Evolutionary conservation across 2,888 invertebrate genomes (phyloP).

Genomic region (Drosophila prolongata): DNA sequence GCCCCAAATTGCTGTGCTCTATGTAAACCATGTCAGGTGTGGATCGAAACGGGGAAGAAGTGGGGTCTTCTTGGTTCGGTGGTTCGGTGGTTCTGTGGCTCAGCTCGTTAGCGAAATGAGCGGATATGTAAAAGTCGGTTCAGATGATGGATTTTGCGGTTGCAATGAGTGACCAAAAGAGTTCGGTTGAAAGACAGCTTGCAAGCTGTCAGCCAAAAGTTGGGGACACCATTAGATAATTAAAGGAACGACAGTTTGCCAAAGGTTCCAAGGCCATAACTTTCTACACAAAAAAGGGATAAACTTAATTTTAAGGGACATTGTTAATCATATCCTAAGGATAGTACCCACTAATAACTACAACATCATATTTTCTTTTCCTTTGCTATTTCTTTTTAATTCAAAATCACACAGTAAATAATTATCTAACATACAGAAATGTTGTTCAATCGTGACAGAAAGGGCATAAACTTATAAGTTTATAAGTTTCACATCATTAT

Average conservation of each 20-base stretch:
- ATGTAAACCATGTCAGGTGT: slow-evolving; percentile 63
- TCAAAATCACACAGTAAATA: no score
- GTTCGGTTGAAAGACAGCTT: slow-evolving; percentile 5
- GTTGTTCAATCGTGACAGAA: no score
- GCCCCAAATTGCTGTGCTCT: slow-evolving; percentile 60
- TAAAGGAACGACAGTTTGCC: neutral
- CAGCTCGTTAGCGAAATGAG: slow-evolving; percentile 63
- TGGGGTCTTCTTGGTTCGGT: slow-evolving; percentile 18
- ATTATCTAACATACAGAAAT: no score
- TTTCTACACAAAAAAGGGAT: no score
- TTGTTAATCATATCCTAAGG: no score
- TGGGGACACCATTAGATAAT: slow-evolving; percentile 27
- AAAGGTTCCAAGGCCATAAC: neutral
- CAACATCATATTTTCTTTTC: no score
- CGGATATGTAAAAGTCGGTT: slow-evolving; percentile 45
- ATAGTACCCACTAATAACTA: no score
- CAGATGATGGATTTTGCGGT: slow-evolving; percentile 43
- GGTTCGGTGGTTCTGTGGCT: slow-evolving; percentile 37
- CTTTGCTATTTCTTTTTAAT: no score
- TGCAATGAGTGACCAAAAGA: slow-evolving; percentile 30
- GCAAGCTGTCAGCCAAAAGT: slow-evolving; percentile 7
- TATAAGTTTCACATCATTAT: no score
- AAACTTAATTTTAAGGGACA: no score
- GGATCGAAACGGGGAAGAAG: slow-evolving; percentile 9
- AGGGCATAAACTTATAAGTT: no score